A percentile compares a stretch with the other conserved stretches of the same genome.
Evolutionary conservation across 2,888 invertebrate species (phyloP).

Genomic region (Sinelater perroti): DNA sequence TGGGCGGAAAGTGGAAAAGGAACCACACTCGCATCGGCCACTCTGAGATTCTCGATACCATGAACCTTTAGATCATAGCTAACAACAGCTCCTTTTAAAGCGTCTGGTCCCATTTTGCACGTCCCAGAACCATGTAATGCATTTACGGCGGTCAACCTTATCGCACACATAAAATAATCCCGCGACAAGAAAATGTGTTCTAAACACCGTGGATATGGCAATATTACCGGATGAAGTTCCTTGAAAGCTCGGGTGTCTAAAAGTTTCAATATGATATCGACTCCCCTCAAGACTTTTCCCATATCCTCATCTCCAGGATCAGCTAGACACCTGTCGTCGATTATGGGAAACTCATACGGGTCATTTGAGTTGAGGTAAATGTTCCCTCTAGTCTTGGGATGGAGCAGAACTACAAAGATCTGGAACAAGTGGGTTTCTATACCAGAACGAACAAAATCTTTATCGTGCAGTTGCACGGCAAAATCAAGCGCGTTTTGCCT

Average conservation of each 20-base stretch:
- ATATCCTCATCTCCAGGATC: conserved; percentile 69
- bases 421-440: conserved; percentile 11
- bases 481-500: not conserved
- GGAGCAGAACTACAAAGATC: conserved; percentile 43
- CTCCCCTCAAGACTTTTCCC: conserved; percentile 67
- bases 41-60: conserved; percentile 67
- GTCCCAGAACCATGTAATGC: conserved; percentile 74
- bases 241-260: conserved; percentile 67
- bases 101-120: conserved; percentile 73
- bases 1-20: conserved; percentile 71
- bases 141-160: conserved; percentile 65
- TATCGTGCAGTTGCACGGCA: not conserved
- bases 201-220: conserved; percentile 62
- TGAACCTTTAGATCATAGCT: conserved; percentile 68
- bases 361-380: conserved; percentile 47
- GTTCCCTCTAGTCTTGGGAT: conserved; percentile 48
- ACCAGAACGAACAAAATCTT: not conserved
- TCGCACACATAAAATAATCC: conserved; percentile 74
- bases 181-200: conserved; percentile 64
- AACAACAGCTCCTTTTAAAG: conserved; percentile 69
- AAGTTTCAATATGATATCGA: conserved; percentile 56
- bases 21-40: conserved; percentile 73
- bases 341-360: conserved; percentile 49
- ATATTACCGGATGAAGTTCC: conserved; percentile 64
- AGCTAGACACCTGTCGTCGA: conserved; percentile 47